Evolutionary conservation across 2,888 invertebrate genomes (phyloP), one percentile per base, ranked within the genome.

Genomic region (Aethes cnicana): DNA sequence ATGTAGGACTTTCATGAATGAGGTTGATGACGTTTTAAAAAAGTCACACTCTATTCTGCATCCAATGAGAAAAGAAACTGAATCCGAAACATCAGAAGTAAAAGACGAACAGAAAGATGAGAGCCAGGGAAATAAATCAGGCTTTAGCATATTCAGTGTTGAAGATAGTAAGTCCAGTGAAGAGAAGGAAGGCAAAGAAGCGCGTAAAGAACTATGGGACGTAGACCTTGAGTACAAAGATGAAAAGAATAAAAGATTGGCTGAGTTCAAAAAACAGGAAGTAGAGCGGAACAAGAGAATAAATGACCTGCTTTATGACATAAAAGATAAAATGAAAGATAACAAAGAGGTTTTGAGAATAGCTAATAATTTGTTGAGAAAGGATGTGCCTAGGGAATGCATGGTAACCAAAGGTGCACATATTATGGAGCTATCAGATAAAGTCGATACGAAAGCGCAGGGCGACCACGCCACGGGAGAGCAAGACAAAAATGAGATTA

Each of bases 261-360:
- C 61, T 9, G 74, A 78, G 6, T 68, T 64, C 1, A 69, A 76
- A 53, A 60, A 74, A 33, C 71, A 72, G 53, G 77, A 84, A 59
- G 30, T 64, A 14, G 77, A 81, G 41, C 62, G 83, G 39, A 82
- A 73, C 48, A 72, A 80, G 37, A 74, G 78, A 23, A 86, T 89
- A 20, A 73, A 83, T 47, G 65, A 64, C 48, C 74, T 89, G 11
- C 74, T 89, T n/a, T 63, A 63, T 36, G 77, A 81, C 44, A 88
- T 89, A 21, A 85, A 88, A 64, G 83, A 79, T 46, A 85, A 83
- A 55, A 86, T 87, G 86, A 87, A 83, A 50, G 84, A 84, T 57
- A 89, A 87, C 54, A 75, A 83, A 61, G 87, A 88, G 46, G 86
- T 89, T 3, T 61, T 84, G 25, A 67, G 74, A 47, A 58, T 86